phyloP scores from a whole-genome alignment of 2,113 vertebrate genomes.

The Morone chrysops region DNA sequence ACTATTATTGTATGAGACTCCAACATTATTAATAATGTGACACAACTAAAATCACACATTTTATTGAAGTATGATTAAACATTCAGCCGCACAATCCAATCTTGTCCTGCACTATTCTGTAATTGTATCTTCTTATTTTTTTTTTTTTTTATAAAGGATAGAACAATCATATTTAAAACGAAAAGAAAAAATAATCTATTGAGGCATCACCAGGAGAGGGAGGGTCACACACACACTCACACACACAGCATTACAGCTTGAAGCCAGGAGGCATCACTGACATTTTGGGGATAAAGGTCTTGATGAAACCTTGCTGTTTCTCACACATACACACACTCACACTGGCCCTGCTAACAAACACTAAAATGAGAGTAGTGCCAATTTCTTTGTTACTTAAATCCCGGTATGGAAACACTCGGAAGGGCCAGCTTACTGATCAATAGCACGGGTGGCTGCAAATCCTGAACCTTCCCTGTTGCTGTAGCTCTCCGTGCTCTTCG shows the following conservation, averaged over 20 bases:
- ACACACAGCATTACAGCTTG: conserved; percentile 41
- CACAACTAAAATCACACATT: no score
- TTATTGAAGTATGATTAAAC: neutral
- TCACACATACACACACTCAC: conserved; percentile 1
- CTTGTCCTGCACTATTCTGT: neutral
- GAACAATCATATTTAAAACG: neutral
- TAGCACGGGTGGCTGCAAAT: conserved; percentile 27
- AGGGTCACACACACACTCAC: conserved; percentile 15
- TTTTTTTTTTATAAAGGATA: no score
- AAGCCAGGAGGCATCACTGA: conserved; percentile 69
- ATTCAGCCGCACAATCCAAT: neutral
- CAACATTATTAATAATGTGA: no score
- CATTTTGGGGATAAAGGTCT: conserved; percentile 72
- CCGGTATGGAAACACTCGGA: neutral
- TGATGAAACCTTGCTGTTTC: conserved; percentile 58
- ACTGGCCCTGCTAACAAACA: no score
- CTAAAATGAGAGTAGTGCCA: neutral
- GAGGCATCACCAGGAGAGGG: neutral
- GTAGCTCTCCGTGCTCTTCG: neutral
- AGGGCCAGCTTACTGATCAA: conserved; percentile 42
- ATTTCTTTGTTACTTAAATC: conserved; percentile 12
- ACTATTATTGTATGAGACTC: no score
- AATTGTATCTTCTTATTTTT: no score
- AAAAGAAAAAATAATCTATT: conserved; percentile 5
- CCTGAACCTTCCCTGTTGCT: conserved; percentile 6